Evolutionary conservation across 2,797 vertebrate species (phyloP).

Genomic region (Epinephelus awoara): DNA sequence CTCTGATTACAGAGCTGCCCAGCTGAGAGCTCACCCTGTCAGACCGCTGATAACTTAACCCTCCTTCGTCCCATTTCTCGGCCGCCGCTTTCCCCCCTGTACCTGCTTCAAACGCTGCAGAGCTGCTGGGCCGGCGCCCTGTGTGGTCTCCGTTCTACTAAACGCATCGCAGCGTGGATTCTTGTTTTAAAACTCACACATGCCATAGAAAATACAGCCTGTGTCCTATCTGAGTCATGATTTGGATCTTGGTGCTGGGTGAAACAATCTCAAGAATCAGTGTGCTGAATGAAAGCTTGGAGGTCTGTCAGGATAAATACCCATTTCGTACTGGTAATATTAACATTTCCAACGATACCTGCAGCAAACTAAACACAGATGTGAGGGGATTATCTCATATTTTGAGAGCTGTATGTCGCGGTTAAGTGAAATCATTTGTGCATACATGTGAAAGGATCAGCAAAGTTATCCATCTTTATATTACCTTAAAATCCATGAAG

Average conservation of each 20-base stretch:
- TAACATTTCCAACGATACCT: conserved; percentile 72
- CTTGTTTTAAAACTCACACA: conserved; percentile 64
- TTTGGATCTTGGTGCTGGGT: conserved; percentile 51
- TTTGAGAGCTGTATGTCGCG: conserved; percentile 42
- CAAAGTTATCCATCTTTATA: conserved; percentile 52
- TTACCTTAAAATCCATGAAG: conserved; percentile 44
- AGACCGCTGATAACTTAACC: conserved; percentile 78
- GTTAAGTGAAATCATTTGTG: conserved; percentile 42
- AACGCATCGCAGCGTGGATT: conserved; percentile 72
- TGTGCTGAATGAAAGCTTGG: conserved; percentile 63
- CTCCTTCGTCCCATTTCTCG: conserved; percentile 46
- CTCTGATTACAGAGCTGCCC: conserved; percentile 70
- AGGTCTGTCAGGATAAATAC: conserved; percentile 63
- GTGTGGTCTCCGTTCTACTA: conserved; percentile 82
- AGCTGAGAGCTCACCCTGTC: conserved; percentile 63
- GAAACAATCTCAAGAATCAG: conserved; percentile 51
- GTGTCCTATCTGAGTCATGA: conserved; percentile 68
- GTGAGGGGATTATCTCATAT: conserved; percentile 56
- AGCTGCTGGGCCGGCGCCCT: conserved; percentile 63
- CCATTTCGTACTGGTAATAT: conserved; percentile 47
- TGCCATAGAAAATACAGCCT: conserved; percentile 67
- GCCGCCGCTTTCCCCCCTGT: conserved; percentile 37
- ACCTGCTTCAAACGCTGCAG: conserved; percentile 73
- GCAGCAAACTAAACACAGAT: conserved; percentile 73
- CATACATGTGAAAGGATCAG: conserved; percentile 52